phyloP scores from a whole-genome alignment of 1,140 invertebrate genomes.

The Drepana arcuata region DNA sequence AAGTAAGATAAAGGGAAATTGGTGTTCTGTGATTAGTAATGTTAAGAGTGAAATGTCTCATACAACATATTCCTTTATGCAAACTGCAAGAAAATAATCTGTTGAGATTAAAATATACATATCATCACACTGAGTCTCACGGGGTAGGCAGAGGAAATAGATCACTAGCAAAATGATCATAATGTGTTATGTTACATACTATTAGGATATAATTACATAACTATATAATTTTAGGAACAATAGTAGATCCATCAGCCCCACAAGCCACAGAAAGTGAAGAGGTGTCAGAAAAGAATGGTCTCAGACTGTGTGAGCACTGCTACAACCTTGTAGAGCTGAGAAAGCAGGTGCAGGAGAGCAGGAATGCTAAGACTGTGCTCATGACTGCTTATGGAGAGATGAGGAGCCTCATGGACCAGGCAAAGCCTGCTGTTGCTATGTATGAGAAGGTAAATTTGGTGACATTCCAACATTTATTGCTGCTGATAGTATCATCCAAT shows the following conservation, averaged over 20 bases:
- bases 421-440: slow-evolving; percentile 82
- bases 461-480: no score
- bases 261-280: slow-evolving; percentile 59
- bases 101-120: no score
- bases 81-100: no score
- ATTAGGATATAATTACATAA: not conserved
- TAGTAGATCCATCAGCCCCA: slow-evolving; percentile 72
- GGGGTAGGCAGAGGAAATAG: no score
- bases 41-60: no score
- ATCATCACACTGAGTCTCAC: no score
- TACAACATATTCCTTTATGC: no score
- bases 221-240: slow-evolving; percentile 40
- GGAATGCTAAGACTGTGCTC: slow-evolving; percentile 84
- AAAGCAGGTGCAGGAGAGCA: slow-evolving; percentile 85
- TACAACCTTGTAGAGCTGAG: slow-evolving; percentile 85
- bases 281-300: slow-evolving; percentile 71
- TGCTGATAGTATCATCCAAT: no score
- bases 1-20: no score
- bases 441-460: slow-evolving; percentile 94
- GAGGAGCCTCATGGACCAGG: slow-evolving; percentile 81
- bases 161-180: no score
- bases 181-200: not conserved
- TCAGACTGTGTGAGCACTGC: slow-evolving; percentile 89
- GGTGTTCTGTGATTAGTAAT: no score
- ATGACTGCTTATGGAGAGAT: slow-evolving; percentile 89